Percentiles rank a stretch among this genome's conserved stretches.
phyloP scores from a whole-genome alignment of 1,140 invertebrate species.

The Saxidomus purpurata region DNA sequence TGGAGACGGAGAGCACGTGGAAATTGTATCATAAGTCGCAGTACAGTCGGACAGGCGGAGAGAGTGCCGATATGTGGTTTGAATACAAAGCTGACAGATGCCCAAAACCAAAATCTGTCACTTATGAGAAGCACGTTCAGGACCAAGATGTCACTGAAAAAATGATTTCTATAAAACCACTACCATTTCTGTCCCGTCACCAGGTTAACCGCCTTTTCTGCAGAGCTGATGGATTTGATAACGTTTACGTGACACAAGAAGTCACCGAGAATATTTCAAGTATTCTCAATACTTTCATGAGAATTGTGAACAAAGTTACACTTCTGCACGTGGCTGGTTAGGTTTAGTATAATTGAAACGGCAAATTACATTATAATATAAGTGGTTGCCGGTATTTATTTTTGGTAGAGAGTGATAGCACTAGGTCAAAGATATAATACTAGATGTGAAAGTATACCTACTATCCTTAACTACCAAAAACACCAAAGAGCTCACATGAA shows the following conservation, averaged over 20 bases:
- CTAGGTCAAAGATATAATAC: no score
- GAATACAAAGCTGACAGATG: background rate
- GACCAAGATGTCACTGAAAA: background rate
- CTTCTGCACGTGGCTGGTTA: no score
- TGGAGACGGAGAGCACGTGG: background rate
- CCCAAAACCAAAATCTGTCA: background rate
- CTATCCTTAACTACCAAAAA: no score
- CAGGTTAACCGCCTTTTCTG: background rate
- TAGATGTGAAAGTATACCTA: no score
- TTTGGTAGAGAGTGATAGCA: no score
- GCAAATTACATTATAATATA: no score
- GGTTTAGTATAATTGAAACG: no score
- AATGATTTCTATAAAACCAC: background rate
- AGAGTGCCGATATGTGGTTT: background rate
- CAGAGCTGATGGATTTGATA: background rate
- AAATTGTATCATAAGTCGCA: background rate
- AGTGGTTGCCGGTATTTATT: no score
- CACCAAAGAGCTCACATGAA: no score
- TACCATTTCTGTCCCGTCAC: background rate
- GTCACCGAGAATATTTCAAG: background rate
- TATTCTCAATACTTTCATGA: background rate
- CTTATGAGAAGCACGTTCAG: background rate
- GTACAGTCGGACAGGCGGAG: background rate
- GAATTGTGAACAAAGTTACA: no score
- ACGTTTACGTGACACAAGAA: background rate